A percentile compares a stretch with the other conserved stretches of the same genome.
phyloP scores from a whole-genome alignment of 2,888 invertebrate species.

The Apamea anceps region DNA sequence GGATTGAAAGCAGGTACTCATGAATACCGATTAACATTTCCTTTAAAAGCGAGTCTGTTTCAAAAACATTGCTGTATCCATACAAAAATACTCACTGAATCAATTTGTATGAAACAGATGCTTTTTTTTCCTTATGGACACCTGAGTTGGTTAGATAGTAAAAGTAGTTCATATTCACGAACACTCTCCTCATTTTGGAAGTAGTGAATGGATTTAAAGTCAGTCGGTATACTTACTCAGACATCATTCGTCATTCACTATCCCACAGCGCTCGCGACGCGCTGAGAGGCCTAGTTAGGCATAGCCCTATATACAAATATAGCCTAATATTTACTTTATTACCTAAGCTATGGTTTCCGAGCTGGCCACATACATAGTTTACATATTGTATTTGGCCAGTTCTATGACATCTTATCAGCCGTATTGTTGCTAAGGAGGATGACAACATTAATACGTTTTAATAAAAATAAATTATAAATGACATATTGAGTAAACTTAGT shows the following conservation, averaged over 20 bases:
- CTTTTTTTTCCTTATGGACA: no score
- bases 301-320: background rate
- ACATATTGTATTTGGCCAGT: slow-evolving; percentile 21
- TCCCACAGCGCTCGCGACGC: background rate
- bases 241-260: background rate
- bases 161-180: background rate
- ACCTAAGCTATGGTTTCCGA: slow-evolving; percentile 43
- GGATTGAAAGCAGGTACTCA: no score
- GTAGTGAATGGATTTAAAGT: background rate
- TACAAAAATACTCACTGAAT: background rate
- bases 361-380: slow-evolving; percentile 7
- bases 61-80: background rate
- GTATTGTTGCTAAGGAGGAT: background rate
- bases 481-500: background rate
- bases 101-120: background rate
- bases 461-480: background rate
- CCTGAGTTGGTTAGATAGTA: background rate
- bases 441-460: background rate
- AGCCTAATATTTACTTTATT: background rate
- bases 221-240: background rate
- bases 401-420: slow-evolving; percentile 7
- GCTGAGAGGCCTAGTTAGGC: slow-evolving; percentile 3
- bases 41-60: background rate
- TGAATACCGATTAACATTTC: background rate
- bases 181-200: background rate